Evolutionary conservation across 2,113 vertebrate species (phyloP).

Genomic region (Apodemus sylvaticus): DNA sequence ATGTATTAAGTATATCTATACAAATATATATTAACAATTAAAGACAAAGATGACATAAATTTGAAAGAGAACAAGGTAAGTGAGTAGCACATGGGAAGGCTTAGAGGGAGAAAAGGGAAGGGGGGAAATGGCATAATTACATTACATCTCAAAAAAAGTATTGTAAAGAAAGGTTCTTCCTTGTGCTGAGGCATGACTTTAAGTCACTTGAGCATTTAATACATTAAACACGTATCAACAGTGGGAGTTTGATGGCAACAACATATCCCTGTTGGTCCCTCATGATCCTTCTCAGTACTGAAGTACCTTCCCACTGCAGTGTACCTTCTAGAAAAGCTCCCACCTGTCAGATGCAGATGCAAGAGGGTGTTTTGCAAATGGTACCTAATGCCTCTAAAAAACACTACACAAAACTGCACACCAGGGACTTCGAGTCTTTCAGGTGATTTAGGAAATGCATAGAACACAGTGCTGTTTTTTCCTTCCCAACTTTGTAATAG

Average conservation of each 20-base stretch:
- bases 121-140: neutral
- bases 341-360: neutral
- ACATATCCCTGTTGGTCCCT: neutral
- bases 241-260: neutral
- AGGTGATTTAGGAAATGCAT: neutral
- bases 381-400: neutral
- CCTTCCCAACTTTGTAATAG: neutral
- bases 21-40: neutral
- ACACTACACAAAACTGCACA: neutral
- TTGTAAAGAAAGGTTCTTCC: neutral
- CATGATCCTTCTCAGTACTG: slow-evolving; percentile 2
- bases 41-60: neutral
- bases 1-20: neutral
- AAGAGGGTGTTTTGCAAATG: neutral
- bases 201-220: neutral
- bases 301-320: neutral
- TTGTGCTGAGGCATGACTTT: neutral
- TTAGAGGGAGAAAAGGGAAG: neutral
- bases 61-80: neutral
- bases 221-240: neutral
- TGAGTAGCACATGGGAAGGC: neutral
- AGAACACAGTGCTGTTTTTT: neutral
- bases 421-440: neutral
- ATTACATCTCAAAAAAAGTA: neutral
- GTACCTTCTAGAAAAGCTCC: neutral